phyloP scores from a whole-genome alignment of 2,113 vertebrate species.

The Hemichromis elongatus region DNA sequence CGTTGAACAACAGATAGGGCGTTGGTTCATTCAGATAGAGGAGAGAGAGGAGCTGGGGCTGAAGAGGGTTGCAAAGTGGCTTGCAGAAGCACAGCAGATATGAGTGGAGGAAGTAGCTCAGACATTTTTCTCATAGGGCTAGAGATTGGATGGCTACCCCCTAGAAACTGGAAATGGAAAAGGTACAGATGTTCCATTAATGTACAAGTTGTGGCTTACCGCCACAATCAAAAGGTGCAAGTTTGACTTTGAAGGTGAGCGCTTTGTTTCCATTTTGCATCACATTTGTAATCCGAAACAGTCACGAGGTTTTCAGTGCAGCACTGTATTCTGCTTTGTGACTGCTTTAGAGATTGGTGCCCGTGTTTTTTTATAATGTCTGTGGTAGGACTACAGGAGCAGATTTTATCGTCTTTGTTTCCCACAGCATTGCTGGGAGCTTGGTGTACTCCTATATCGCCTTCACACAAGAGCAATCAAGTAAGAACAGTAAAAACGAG shows the following conservation, averaged over 20 bases:
- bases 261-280: not conserved
- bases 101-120: not conserved
- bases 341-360: too few relatives aligned
- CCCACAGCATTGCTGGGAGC: constrained; percentile 88
- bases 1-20: not conserved
- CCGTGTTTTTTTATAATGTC: not conserved
- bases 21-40: not conserved
- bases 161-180: rapidly evolving
- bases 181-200: not conserved
- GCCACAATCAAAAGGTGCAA: not conserved
- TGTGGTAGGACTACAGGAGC: not conserved
- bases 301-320: too few relatives aligned
- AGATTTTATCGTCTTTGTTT: not conserved
- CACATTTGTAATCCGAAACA: too few relatives aligned
- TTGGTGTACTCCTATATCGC: constrained; percentile 95
- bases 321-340: too few relatives aligned
- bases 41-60: not conserved
- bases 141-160: not conserved
- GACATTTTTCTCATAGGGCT: not conserved
- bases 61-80: not conserved
- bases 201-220: not conserved
- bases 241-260: not conserved
- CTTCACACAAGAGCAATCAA: constrained; percentile 86
- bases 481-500: constrained; percentile 60
- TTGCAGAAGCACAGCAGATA: not conserved